Percentiles rank a stretch among this genome's conserved stretches.
Evolutionary conservation across 2,888 invertebrate genomes (phyloP).

Genomic region (Euphydryas editha): DNA sequence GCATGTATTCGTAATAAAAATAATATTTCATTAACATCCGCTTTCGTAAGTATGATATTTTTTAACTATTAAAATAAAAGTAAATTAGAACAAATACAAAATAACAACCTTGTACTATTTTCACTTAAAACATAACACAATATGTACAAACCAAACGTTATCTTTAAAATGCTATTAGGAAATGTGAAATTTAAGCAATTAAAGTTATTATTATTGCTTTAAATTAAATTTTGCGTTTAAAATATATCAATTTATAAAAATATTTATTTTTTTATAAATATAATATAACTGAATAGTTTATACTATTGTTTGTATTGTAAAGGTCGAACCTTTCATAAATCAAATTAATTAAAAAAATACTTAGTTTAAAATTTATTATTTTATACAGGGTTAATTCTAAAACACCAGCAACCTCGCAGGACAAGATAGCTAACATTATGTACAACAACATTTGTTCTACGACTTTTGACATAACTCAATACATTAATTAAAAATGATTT

Average conservation of each 20-base stretch:
- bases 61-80: background rate
- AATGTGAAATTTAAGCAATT: background rate
- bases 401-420: no score
- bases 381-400: background rate
- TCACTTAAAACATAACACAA: background rate
- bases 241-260: background rate
- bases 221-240: background rate
- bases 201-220: background rate
- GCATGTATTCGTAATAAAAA: no score
- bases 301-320: no score
- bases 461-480: no score
- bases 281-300: no score
- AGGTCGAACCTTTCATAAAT: background rate
- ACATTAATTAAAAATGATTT: no score
- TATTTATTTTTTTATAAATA: background rate
- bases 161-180: background rate
- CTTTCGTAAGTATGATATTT: no score
- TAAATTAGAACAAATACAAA: background rate
- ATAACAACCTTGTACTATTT: slow-evolving; percentile 2
- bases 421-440: no score
- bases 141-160: background rate
- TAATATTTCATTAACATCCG: no score
- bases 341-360: background rate
- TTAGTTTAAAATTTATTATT: background rate
- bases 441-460: no score